Evolutionary conservation across 2,888 invertebrate species (phyloP).

Genomic region (Uloborus plumipes): DNA sequence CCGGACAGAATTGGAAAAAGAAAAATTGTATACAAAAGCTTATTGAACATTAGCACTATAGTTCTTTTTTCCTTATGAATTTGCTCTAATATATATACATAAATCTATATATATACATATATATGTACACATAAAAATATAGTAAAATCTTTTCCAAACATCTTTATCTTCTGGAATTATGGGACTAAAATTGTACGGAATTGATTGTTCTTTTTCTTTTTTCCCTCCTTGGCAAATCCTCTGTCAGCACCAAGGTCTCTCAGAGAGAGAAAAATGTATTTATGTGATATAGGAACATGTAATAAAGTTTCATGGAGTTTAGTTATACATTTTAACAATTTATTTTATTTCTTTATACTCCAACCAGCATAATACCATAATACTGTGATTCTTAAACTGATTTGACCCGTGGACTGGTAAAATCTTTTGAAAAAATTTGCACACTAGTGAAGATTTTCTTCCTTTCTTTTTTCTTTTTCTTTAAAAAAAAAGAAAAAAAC

Average conservation of each 20-base stretch:
- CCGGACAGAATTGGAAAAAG: constrained; percentile 22
- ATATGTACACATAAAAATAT: constrained; percentile 53
- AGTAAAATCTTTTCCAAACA: constrained; percentile 49
- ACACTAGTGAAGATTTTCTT: no score
- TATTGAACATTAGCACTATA: constrained; percentile 63
- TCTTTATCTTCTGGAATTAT: constrained; percentile 61
- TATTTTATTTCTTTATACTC: no score
- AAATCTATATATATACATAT: constrained; percentile 41
- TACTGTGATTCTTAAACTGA: no score
- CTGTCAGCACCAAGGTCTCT: constrained; percentile 62
- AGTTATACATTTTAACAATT: constrained; percentile 51
- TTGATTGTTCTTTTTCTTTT: constrained; percentile 56
- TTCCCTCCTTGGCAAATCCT: constrained; percentile 60
- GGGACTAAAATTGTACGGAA: constrained; percentile 42
- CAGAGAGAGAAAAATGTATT: constrained; percentile 61
- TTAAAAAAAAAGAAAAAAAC: no score
- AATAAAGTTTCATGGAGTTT: constrained; percentile 65
- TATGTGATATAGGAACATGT: constrained; percentile 65
- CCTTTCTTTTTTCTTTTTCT: no score
- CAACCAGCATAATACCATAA: no score
- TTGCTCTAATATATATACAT: constrained; percentile 62
- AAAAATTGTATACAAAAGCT: constrained; percentile 59
- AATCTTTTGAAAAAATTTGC: no score
- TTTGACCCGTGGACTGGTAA: no score
- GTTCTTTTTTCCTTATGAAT: constrained; percentile 61